Base-by-base conservation (phyloP, 1,140 invertebrate genomes). In the Platyscapa corneri region DNA sequence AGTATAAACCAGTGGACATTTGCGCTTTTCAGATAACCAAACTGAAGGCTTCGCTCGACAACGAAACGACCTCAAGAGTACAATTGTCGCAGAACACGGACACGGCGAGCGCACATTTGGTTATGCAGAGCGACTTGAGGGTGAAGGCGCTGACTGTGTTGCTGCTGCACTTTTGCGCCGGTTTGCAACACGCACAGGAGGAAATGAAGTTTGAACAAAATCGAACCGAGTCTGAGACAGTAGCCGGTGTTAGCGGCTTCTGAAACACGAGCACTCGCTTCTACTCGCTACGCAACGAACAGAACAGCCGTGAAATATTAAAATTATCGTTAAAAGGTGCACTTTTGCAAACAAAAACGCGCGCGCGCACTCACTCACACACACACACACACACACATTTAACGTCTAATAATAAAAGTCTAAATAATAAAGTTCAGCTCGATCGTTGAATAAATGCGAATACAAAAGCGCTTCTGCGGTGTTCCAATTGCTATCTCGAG, bases 121-220 rank as follows among this genome's bases (percentile, higher is more conserved):
- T 95, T 86, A 93, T 91, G 78, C 95, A 96, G 90, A 96, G 95
- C 39, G 96, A 97, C 89, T 94, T 96, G 86, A 95, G 96, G 89
- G 95, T 96, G 7, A 96, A 97, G 90, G 96, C 96, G 1, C 91
- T 98, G 82, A 97, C 97, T 42, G 95, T 97, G 39, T 94, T 98
- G 49, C 96, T 98, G 95, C 92, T 98, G 86, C 97, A 98, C 91
- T 97, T 97, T 93, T 98, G 97, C 91, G 95, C 97, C 3, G 97
- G 96, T 16, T 92, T 97, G 56, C 96, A 97, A 89, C 94, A 95
- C 86, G 94, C 95, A 32, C 93, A 95, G 82, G 95, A 95, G 81
- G 84, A 76, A 23, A 37, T 84, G 2, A 72, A 86, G 8, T 53
- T 65, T 60, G 23, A 42, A n/a, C 12, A n/a, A 74, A 74, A n/a